Conservation (phyloP, 2,888 invertebrate genomes). For the Eretmocerus hayati region DNA sequence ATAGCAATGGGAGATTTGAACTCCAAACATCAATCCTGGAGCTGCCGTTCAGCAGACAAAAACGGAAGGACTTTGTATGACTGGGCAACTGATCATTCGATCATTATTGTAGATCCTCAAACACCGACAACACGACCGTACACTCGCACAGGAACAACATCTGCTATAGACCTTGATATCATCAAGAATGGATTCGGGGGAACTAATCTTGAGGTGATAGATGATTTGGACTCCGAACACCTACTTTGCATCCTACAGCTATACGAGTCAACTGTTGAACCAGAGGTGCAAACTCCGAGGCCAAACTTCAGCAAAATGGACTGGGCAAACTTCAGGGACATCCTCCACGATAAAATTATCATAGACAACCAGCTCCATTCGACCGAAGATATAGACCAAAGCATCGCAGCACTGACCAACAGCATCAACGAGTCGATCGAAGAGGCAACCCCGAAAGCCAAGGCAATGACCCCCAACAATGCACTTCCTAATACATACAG, state of each 20-base stretch:
- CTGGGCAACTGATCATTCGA: not conserved
- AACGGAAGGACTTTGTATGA: not conserved
- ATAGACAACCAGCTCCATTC: not conserved
- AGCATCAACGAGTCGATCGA: slow-evolving; percentile 7
- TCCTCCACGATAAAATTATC: not conserved
- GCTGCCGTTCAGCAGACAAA: not conserved
- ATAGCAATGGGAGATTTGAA: not conserved
- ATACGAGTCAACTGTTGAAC: not conserved
- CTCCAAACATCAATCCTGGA: not conserved
- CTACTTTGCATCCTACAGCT: slow-evolving; percentile 1
- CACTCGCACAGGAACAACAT: not conserved
- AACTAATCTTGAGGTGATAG: not conserved
- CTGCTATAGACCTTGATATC: not conserved
- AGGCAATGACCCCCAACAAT: not conserved
- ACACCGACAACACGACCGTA: not conserved
- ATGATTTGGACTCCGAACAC: slow-evolving; percentile 13
- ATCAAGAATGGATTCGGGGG: not conserved
- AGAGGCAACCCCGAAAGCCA: not conserved
- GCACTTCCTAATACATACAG: not conserved
- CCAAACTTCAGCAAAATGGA: slow-evolving; percentile 1
- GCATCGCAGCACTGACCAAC: slow-evolving; percentile 1
- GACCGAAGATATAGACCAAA: slow-evolving; percentile 5
- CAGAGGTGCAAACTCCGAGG: not conserved
- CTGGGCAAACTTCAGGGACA: slow-evolving; percentile 5
- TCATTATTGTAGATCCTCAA: not conserved